Conservation (phyloP, 2,113 vertebrate species). For the Cheirogaleus medius region DNA sequence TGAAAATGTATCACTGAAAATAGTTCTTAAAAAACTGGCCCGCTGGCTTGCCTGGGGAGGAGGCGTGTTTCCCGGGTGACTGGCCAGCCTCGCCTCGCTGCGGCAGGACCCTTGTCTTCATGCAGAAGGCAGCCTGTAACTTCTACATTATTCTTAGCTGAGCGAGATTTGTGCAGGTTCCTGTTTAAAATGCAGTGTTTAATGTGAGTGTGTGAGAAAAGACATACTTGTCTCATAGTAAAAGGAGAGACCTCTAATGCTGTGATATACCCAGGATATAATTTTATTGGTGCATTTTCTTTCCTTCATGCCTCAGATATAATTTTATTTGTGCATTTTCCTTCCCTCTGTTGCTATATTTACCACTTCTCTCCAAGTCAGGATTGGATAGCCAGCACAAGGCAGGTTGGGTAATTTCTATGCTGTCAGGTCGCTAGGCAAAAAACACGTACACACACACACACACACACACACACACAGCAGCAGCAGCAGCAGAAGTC, state of each 20-base stretch:
- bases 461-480: not conserved
- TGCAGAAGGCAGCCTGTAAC: not conserved
- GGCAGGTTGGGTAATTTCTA: not conserved
- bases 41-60: not conserved
- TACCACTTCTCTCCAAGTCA: not conserved
- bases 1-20: not conserved
- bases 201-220: not conserved
- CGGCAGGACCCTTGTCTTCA: not conserved
- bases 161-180: not conserved
- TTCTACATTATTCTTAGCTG: not conserved
- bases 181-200: not conserved
- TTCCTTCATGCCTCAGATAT: not conserved
- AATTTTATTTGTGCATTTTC: not conserved
- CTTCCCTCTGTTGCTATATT: not conserved
- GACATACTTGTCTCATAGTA: not conserved
- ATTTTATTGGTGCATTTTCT: not conserved
- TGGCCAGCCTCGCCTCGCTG: not conserved
- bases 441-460: not conserved
- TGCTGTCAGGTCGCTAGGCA: not conserved
- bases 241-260: not conserved
- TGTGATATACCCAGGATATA: not conserved
- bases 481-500: not conserved
- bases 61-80: accelerated
- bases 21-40: not conserved
- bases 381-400: not conserved